Conservation (phyloP, 2,888 invertebrate species). For the Pteria penguin region DNA sequence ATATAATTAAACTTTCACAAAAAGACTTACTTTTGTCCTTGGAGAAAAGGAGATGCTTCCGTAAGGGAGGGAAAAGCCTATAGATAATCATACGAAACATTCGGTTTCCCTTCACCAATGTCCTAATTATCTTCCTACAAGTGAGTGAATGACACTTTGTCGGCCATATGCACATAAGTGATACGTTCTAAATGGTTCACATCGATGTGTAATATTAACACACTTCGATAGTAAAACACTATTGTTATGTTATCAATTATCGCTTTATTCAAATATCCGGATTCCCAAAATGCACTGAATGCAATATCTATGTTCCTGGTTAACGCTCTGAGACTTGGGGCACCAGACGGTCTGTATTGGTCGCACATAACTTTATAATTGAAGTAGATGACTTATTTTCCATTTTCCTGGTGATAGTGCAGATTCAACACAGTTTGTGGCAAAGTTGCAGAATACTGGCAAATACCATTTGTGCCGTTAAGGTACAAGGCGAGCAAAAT, state of each 20-base stretch:
- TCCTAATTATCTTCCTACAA: slow-evolving; percentile 42
- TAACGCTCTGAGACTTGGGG: too few relatives aligned
- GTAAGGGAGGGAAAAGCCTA: slow-evolving; percentile 71
- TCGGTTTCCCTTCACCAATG: slow-evolving; percentile 58
- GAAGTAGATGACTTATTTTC: not conserved
- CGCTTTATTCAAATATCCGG: too few relatives aligned
- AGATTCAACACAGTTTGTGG: not conserved
- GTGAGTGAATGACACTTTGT: slow-evolving; percentile 30
- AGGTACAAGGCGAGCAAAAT: not conserved
- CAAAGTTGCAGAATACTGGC: not conserved
- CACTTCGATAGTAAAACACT: not conserved
- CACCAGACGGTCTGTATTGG: too few relatives aligned
- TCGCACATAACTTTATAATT: not conserved
- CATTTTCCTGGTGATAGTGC: not conserved
- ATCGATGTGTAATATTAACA: not conserved
- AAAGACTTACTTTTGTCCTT: slow-evolving; percentile 69
- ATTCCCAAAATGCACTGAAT: too few relatives aligned
- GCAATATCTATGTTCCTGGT: too few relatives aligned
- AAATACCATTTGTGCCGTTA: slow-evolving; percentile 2
- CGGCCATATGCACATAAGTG: slow-evolving; percentile 43
- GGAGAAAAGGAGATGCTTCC: slow-evolving; percentile 70
- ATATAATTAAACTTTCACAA: not conserved
- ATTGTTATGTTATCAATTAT: too few relatives aligned
- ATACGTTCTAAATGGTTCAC: not conserved
- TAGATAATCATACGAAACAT: slow-evolving; percentile 77